Evolutionary conservation across 2,113 vertebrate species (phyloP).

Genomic region (Pluvialis apricaria): DNA sequence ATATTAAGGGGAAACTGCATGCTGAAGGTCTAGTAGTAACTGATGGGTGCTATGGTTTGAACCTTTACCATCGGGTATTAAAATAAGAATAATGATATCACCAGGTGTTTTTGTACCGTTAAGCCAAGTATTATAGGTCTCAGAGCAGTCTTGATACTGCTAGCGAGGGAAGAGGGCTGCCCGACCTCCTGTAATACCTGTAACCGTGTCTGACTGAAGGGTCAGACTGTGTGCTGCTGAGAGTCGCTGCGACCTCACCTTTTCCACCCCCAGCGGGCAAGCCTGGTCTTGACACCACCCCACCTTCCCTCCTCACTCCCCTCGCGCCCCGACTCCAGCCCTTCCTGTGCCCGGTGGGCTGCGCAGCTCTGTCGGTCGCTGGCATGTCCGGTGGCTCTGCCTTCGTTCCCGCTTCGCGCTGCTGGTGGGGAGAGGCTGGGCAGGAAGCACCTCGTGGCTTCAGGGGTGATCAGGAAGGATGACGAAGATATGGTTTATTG

Average conservation of each 20-base stretch:
- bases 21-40: neutral
- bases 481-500: fast-evolving
- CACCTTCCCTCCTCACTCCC: neutral
- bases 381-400: neutral
- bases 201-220: neutral
- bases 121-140: neutral
- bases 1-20: neutral
- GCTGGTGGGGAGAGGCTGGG: neutral
- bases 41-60: neutral
- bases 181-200: neutral
- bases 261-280: no score
- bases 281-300: neutral
- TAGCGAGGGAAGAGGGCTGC: neutral
- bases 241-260: neutral
- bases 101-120: neutral
- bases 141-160: neutral
- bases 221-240: neutral
- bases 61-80: neutral
- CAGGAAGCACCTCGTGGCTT: neutral
- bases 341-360: neutral
- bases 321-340: fast-evolving
- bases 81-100: neutral
- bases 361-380: fast-evolving
- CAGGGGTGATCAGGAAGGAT: fast-evolving
- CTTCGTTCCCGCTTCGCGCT: neutral